Evolutionary conservation across 37 sponge, comb jelly and placozoan species (phyloP).

Genomic region (Tethya wilhelma): DNA sequence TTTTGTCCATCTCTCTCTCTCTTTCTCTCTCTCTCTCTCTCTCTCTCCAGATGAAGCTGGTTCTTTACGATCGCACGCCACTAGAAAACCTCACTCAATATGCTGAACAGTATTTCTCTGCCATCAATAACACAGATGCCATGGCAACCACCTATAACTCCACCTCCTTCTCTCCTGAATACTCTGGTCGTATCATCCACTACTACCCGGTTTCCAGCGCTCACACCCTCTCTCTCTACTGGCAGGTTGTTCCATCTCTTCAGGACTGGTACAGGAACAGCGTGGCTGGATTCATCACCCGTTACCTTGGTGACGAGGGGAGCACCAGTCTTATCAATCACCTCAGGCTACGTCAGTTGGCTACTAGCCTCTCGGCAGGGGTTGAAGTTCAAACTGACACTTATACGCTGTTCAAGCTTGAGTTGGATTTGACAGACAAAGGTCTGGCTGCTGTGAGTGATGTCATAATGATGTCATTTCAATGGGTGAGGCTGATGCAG

Average conservation of each 20-base stretch:
- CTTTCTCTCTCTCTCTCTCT: constrained; percentile 50
- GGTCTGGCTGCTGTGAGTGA: constrained; percentile 40
- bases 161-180: constrained; percentile 44
- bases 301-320: constrained; percentile 62
- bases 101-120: constrained; percentile 59
- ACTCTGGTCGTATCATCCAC: constrained; percentile 37
- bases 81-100: constrained; percentile 43
- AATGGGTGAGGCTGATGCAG: constrained; percentile 26
- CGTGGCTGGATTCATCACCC: constrained; percentile 29
- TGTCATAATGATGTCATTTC: constrained; percentile 42
- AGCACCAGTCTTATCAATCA: constrained; percentile 27
- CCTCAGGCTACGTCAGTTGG: constrained; percentile 26
- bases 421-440: constrained; percentile 31
- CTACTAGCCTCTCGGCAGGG: constrained; percentile 36
- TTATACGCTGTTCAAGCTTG: constrained; percentile 30
- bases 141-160: constrained; percentile 12
- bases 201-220: constrained; percentile 48
- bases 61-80: constrained; percentile 74
- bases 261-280: constrained; percentile 20
- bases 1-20: constrained; percentile 50
- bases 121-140: constrained; percentile 62
- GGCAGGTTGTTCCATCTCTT: constrained; percentile 48
- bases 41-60: constrained; percentile 85
- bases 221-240: constrained; percentile 37
- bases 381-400: constrained; percentile 30